phyloP scores from a whole-genome alignment of 2,797 vertebrate genomes.

The Enteromius treurensis region DNA sequence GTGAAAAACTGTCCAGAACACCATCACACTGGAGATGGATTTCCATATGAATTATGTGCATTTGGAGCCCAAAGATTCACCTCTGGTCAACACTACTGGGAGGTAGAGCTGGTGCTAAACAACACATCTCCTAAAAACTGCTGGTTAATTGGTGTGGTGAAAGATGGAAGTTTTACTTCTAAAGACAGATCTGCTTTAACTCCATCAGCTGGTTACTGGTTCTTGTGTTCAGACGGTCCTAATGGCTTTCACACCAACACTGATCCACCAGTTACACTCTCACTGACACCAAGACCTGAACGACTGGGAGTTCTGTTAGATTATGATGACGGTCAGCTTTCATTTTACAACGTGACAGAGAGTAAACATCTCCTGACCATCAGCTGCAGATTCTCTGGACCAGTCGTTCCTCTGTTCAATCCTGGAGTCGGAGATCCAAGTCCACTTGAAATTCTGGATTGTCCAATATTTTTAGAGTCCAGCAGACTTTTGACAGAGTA shows the following conservation, averaged over 20 bases:
- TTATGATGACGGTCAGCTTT: too few relatives aligned
- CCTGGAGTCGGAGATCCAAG: slow-evolving; percentile 67
- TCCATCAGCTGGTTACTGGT: slow-evolving; percentile 63
- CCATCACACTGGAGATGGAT: accelerated
- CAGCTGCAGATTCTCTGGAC: too few relatives aligned
- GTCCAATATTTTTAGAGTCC: too few relatives aligned
- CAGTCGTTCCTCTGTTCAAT: slow-evolving; percentile 34
- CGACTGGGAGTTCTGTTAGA: too few relatives aligned
- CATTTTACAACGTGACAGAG: too few relatives aligned
- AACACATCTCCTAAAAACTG: background rate
- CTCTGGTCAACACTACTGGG: slow-evolving; percentile 71
- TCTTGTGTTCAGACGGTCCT: slow-evolving; percentile 62
- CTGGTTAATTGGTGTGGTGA: slow-evolving; percentile 72
- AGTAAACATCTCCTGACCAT: too few relatives aligned
- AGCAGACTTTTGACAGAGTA: too few relatives aligned
- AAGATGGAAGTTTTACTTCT: background rate
- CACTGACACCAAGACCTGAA: too few relatives aligned
- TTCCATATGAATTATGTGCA: slow-evolving; percentile 62
- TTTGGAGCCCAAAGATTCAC: slow-evolving; percentile 58
- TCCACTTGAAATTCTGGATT: too few relatives aligned
- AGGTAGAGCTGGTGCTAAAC: background rate
- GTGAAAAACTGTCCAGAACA: background rate
- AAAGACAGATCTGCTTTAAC: accelerated
- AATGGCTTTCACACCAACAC: slow-evolving; percentile 53
- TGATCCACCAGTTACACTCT: slow-evolving; percentile 41